Evolutionary conservation across 2,113 vertebrate genomes (phyloP), one percentile per base, ranked within the genome.

Genomic region (Rissa tridactyla): DNA sequence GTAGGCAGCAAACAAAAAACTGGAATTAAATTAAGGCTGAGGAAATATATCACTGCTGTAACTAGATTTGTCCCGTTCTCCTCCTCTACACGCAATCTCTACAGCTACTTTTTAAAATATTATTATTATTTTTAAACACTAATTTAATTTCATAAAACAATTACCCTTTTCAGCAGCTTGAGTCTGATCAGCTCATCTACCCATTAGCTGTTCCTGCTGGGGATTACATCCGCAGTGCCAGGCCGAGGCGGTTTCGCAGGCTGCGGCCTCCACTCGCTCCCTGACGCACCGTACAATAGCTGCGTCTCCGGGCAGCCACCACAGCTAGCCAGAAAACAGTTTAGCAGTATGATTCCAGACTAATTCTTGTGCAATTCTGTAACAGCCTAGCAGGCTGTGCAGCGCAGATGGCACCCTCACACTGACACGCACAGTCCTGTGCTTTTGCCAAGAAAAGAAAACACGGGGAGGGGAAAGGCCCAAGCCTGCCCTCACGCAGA

Each of bases 131-230:
- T 85, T 91, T 32, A 51, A 46, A 36, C 16, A 52, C 26, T 76
- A 88, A 93, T 92, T 84, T 84, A 66, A 95, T 97, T 92, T 68
- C n/a, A 52, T 68, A 73, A 70, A 95, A 52, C 66, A 92, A 94
- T 92, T 88, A 84, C 64, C 65, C 86, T 89, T 85, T 85, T 52
- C 82, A 94, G 86, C 40, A 84, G 57, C 57, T 65, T 47, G 47
- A 7, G 0, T 29, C 36, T 54, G 70, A 42, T 40, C 70, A 86
- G 78, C 49, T 88, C 77, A 82, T 77, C 52, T 8, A 25, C 2
- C 77, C 89, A 55, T 66, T 52, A 85, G 75, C 46, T 64, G 25
- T 5, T 82, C 32, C 3, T 38, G 55, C 36, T 25, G 52, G 32
- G 82, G 40, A 90, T 82, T 68, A 82, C 29, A 9, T 55, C 26